phyloP scores from a whole-genome alignment of 2,797 vertebrate genomes.

The Semaprochilodus insignis region DNA sequence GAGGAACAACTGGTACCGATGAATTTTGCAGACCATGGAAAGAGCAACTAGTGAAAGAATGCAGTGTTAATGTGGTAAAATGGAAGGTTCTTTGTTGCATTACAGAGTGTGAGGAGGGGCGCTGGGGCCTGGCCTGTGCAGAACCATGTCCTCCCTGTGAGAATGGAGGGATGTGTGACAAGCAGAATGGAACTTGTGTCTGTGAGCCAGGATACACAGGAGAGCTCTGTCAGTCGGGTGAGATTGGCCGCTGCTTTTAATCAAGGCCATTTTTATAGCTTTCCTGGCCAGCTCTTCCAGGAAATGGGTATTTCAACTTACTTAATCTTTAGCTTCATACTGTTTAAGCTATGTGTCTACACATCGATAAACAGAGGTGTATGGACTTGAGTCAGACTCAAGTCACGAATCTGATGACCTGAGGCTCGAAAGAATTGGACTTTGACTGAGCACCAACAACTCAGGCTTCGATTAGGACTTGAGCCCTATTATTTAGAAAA shows the following conservation, averaged over 20 bases:
- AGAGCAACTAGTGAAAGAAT: neutral
- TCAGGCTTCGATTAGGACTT: too few relatives aligned
- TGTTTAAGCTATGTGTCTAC: neutral
- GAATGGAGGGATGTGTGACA: constrained; percentile 75
- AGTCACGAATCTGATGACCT: too few relatives aligned
- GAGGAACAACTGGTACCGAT: neutral
- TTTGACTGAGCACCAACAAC: too few relatives aligned
- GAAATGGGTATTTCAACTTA: neutral
- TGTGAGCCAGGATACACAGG: constrained; percentile 78
- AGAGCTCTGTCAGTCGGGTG: constrained; percentile 79
- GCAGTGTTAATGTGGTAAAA: neutral
- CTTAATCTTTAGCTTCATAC: neutral
- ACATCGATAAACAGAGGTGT: neutral
- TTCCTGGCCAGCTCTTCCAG: neutral
- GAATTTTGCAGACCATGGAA: neutral
- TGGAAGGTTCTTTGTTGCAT: constrained; percentile 2
- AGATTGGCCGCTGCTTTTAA: constrained; percentile 48
- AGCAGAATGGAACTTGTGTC: constrained; percentile 72
- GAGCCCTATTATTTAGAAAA: too few relatives aligned
- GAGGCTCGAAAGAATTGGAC: too few relatives aligned
- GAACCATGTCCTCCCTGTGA: constrained; percentile 77
- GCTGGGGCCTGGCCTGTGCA: constrained; percentile 83
- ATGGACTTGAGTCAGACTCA: too few relatives aligned
- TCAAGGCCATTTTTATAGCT: neutral
- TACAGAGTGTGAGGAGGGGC: constrained; percentile 81